These are phyloP conservation scores for Scaptomyza tumidula DNA, from an alignment of 2,888 invertebrate species.

Conservation along the genomic window DNA sequence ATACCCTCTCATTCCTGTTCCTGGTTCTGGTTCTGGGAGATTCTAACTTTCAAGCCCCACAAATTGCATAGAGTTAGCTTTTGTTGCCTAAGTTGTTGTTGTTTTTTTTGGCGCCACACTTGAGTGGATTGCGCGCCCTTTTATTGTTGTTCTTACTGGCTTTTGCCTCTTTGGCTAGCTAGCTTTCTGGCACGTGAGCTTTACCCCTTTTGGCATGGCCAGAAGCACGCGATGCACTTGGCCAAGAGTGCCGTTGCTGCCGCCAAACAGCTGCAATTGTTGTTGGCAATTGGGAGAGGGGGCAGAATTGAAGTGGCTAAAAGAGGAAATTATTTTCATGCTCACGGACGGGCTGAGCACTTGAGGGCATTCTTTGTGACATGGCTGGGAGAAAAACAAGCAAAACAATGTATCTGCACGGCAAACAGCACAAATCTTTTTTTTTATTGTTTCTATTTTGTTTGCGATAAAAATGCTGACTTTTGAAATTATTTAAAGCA, in stretches of 20 bases:
- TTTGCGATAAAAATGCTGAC: slow-evolving; percentile 29
- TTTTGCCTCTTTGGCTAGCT: slow-evolving; percentile 50
- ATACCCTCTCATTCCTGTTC: slow-evolving; percentile 31
- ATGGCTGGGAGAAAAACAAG: slow-evolving; percentile 58
- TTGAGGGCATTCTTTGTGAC: slow-evolving; percentile 77
- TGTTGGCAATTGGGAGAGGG: slow-evolving; percentile 57
- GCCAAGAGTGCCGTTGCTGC: slow-evolving; percentile 44
- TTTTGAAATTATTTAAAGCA: slow-evolving; percentile 68
- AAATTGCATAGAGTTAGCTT: slow-evolving; percentile 20
- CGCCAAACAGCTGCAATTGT: slow-evolving; percentile 63
- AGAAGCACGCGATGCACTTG: slow-evolving; percentile 77
- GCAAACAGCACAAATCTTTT: slow-evolving; percentile 36
- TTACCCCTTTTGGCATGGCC: slow-evolving; percentile 50
- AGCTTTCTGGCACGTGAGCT: slow-evolving; percentile 44
- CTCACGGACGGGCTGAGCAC: slow-evolving; percentile 69
- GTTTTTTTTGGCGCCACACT: slow-evolving; percentile 31
- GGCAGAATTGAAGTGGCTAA: slow-evolving; percentile 4
- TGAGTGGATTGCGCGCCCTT: slow-evolving; percentile 22
- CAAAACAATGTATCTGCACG: slow-evolving; percentile 38
- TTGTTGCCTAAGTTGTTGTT: slow-evolving; percentile 9
- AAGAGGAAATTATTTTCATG: slow-evolving; percentile 68
- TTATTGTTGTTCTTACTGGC: slow-evolving; percentile 47
- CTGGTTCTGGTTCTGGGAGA: slow-evolving; percentile 26
- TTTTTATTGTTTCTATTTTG: background rate
- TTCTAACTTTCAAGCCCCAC: slow-evolving; percentile 39